Evolutionary conservation across 2,113 vertebrate genomes (phyloP).

Genomic region (Colaptes auratus): DNA sequence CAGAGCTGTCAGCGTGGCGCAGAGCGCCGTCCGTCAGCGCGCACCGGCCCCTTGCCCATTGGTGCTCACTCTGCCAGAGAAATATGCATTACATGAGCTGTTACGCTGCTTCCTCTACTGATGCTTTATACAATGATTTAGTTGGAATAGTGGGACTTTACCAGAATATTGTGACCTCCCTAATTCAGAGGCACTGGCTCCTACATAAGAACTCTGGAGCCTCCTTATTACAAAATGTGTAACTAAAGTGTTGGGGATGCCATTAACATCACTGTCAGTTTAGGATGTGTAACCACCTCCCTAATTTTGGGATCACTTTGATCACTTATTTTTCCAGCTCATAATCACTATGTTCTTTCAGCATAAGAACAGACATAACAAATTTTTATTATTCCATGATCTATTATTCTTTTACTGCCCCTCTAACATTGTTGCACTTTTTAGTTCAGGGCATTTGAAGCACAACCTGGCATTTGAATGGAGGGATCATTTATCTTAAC

Average conservation of each 20-base stretch:
- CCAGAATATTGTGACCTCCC: rapidly evolving
- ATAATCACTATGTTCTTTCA: background rate
- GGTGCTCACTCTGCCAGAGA: slow-evolving; percentile 34
- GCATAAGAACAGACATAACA: background rate
- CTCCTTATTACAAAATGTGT: background rate
- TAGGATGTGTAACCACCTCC: background rate
- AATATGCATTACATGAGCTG: background rate
- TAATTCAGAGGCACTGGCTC: background rate
- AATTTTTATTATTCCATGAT: no score
- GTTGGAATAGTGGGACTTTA: background rate
- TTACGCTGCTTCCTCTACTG: background rate
- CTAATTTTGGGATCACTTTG: background rate
- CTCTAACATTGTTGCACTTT: background rate
- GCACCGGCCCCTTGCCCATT: background rate
- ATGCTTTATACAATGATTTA: background rate
- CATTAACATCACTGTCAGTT: background rate
- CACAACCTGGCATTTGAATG: background rate
- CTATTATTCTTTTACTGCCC: background rate
- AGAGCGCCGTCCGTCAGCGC: background rate
- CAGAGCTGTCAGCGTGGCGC: background rate
- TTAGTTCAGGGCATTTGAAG: background rate
- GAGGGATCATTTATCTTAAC: background rate
- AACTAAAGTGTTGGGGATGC: background rate
- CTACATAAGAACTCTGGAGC: rapidly evolving
- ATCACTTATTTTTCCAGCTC: background rate